Evolutionary conservation across 2,888 invertebrate genomes (phyloP).

Genomic region (Tipula helvola): DNA sequence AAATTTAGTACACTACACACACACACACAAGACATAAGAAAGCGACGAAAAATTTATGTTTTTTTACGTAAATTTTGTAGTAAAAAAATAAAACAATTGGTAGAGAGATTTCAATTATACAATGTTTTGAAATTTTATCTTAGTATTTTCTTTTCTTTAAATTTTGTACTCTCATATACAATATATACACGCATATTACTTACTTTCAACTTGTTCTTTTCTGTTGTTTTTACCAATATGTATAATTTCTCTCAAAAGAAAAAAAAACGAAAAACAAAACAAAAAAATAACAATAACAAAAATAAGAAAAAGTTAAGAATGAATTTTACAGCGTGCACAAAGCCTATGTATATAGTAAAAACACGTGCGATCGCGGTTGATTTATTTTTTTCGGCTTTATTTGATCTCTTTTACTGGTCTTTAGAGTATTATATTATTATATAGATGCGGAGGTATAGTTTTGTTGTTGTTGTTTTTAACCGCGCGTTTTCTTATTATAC

Average conservation of each 20-base stretch:
- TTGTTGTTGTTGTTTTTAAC: background rate
- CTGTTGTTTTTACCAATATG: background rate
- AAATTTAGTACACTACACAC: no score
- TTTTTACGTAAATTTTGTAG: background rate
- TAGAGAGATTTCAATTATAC: background rate
- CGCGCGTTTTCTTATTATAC: background rate
- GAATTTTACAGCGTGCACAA: constrained; percentile 4
- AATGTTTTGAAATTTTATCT: background rate
- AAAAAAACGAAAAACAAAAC: background rate
- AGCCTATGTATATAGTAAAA: background rate
- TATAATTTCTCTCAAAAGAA: background rate
- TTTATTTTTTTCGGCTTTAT: background rate
- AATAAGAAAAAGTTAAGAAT: constrained; percentile 4
- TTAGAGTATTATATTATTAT: background rate
- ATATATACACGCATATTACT: background rate
- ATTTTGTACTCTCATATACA: background rate
- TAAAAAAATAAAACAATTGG: no score
- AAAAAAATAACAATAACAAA: background rate
- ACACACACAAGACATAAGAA: background rate
- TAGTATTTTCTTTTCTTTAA: background rate
- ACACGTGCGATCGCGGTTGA: constrained; percentile 4
- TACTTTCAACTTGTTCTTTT: background rate
- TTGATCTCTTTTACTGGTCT: background rate
- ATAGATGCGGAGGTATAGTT: background rate
- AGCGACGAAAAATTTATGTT: background rate